Conservation (phyloP, 2,888 invertebrate species). For the Microctonus brassicae region DNA sequence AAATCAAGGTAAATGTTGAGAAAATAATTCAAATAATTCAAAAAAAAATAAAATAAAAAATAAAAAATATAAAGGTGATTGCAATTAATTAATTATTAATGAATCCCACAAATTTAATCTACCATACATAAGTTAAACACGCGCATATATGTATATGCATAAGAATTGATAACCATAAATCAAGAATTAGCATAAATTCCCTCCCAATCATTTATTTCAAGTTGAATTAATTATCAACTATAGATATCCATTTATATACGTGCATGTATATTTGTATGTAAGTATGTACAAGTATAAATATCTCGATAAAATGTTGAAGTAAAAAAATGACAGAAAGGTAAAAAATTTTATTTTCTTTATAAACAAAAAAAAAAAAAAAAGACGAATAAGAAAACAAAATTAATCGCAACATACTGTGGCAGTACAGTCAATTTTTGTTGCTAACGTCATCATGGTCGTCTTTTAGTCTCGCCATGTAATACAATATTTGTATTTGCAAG, state of each 20-base stretch:
- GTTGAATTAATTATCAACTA: slow-evolving; percentile 29
- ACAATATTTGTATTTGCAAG: slow-evolving; percentile 62
- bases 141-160: not conserved
- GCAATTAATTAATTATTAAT: slow-evolving; percentile 35
- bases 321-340: too few species aligned
- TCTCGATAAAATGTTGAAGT: too few species aligned
- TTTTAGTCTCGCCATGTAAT: slow-evolving; percentile 13
- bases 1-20: not conserved
- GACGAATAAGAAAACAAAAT: not conserved
- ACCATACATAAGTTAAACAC: not conserved
- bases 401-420: not conserved
- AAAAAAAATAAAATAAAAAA: not conserved
- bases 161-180: slow-evolving; percentile 27
- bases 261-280: not conserved
- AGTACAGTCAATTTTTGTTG: not conserved
- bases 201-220: slow-evolving; percentile 27
- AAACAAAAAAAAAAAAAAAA: not conserved
- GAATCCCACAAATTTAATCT: slow-evolving; percentile 11
- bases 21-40: too few species aligned
- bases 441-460: not conserved
- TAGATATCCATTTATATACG: not conserved
- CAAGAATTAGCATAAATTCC: slow-evolving; percentile 24
- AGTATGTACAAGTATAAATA: not conserved
- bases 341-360: too few species aligned
- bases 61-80: not conserved